Evolutionary conservation across 2,888 invertebrate genomes (phyloP), one percentile per base, ranked within the genome.

Genomic region (Craniophora ligustri): DNA sequence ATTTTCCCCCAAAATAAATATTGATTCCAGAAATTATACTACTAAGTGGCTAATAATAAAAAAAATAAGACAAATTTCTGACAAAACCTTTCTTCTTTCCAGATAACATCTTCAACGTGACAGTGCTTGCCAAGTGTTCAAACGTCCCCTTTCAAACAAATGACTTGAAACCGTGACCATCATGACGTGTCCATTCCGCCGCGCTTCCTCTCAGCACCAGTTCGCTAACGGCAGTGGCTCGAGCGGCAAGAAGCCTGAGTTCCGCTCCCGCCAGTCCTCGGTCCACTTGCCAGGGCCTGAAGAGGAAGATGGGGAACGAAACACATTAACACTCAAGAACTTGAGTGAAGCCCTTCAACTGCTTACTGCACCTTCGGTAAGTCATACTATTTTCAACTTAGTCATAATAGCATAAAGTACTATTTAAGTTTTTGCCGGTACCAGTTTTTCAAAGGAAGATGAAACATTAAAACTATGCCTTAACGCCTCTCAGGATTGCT

Each of bases 301-400:
- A 42, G 95, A 95, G 51, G 95, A 95, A 18, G 94, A 94, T 38
- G 94, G 94, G 30, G 95, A 95, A 64, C 94, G 93, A 65, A 95
- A 95, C 78, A 95, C 96, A 1, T 91, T 97, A 62, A 96, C 96
- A 70, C 86, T 97, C 84, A 97, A 96, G 85, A 96, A 97, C 82
- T 92, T 98, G 74, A 96, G 96, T 80, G 96, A 97, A 79, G 97
- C 97, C 28, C 95, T 98, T 70, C 95, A 96, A 76, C 94, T 97
- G 59, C 92, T 98, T 65, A 97, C 97, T 23, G 96, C 97, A 34
- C 97, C 97, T 50, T 95, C 97, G 94, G 97, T 97, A 94, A 94
- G 95, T 94, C 28, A 26, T 11, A 44, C 5, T 13, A 48, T 30
- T 44, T 32, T 39, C 6, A 2, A 26, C 58, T 21, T 1, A 58